A percentile compares a stretch with the other conserved stretches of the same genome.
Evolutionary conservation across 1,140 invertebrate genomes (phyloP).

Genomic region (Drosophila elegans): DNA sequence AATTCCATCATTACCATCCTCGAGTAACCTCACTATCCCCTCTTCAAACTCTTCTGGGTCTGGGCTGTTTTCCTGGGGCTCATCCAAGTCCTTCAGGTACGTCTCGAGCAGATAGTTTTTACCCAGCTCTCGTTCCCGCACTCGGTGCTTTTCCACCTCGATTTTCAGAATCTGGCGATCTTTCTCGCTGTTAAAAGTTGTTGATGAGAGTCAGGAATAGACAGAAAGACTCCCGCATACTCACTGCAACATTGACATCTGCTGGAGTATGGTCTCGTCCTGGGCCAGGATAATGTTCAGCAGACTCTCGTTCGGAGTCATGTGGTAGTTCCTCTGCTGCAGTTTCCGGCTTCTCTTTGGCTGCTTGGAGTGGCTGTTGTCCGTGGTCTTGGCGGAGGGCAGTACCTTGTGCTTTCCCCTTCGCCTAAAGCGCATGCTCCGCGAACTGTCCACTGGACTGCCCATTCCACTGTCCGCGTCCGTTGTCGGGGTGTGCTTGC

Average conservation of each 20-base stretch:
- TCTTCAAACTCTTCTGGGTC: constrained; percentile 7
- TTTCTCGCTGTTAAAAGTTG: constrained; percentile 87
- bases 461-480: constrained; percentile 84
- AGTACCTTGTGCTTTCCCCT: constrained; percentile 57
- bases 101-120: constrained; percentile 93
- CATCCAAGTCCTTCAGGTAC: constrained; percentile 88
- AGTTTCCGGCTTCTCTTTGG: constrained; percentile 53
- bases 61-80: constrained; percentile 77
- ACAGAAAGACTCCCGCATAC: constrained; percentile 4
- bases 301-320: constrained; percentile 87
- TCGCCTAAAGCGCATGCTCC: constrained; percentile 73
- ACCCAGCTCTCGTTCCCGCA: constrained; percentile 90
- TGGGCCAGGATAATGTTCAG: constrained; percentile 92
- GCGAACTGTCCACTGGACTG: constrained; percentile 77
- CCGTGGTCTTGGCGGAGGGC: constrained; percentile 7
- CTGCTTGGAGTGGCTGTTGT: constrained; percentile 34
- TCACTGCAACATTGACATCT: constrained; percentile 88
- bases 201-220: background rate
- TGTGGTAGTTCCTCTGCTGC: constrained; percentile 8
- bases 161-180: constrained; percentile 91
- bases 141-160: constrained; percentile 90
- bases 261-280: constrained; percentile 91
- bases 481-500: constrained; percentile 48
- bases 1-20: constrained; percentile 1
- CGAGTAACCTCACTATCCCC: constrained; percentile 67